Evolutionary conservation across 2,797 vertebrate genomes (phyloP), one percentile per base, ranked within the genome.

Genomic region (Emydoidea blandingii): DNA sequence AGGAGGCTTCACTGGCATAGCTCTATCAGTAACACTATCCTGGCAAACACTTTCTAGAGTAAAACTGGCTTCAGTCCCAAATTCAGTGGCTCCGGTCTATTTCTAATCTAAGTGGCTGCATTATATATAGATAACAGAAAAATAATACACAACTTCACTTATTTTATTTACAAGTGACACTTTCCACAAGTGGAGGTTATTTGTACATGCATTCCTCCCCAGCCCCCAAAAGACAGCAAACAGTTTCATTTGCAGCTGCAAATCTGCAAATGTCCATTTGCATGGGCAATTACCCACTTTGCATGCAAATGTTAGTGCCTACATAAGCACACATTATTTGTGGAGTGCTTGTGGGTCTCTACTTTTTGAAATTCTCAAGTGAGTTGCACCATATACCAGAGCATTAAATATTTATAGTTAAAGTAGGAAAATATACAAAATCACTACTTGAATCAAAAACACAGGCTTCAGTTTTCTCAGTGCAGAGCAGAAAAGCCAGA

Each of bases 401-500:
- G 9, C 79, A 54, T 92, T 87, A 94, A 93, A 92, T 88, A 96
- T 90, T 97, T 85, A 86, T 12, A 83, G 2, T 1, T 34, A 4
- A 56, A 87, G 59, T 54, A 86, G 79, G 80, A 93, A 95, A 94
- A 79, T 91, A 90, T 34, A 89, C 81, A 87, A 96, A 96, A 96
- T 53, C 57, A 52, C 52, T 89, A 88, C 81, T 94, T 88, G 80
- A 92, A 81, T 79, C 86, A 95, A 97, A 97, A 98, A 96, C 25
- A 82, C 50, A 90, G 80, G 83, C 94, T 96, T 97, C 85, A 94
- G 96, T 82, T 97, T 97, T 89, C 96, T 95, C 85, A 68, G 82
- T 74, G 91, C 44, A 94, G 96, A 90, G 41, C 79, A 37, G 95
- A 98, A 98, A 97, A 97, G 85, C 93, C 96, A 97, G 95, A 89